These are phyloP conservation scores for Tyto alba DNA, from an alignment of 2,113 vertebrate genomes.

Conservation along the genomic window DNA sequence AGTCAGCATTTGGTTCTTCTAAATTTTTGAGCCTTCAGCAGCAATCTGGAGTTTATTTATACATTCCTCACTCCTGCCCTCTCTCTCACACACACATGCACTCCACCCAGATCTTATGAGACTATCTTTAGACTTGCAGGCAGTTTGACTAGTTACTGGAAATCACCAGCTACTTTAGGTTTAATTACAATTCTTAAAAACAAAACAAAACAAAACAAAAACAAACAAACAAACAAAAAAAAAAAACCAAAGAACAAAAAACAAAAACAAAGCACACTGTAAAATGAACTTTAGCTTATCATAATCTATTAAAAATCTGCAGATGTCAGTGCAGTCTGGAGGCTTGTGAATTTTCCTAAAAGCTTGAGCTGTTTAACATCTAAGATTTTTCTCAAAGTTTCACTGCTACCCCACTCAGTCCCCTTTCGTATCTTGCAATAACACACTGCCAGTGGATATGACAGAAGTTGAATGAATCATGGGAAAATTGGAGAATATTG, in stretches of 20 bases:
- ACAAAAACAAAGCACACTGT: background rate
- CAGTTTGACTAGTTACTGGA: background rate
- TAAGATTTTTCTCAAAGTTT: background rate
- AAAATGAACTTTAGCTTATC: background rate
- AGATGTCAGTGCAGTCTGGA: background rate
- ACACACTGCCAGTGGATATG: background rate
- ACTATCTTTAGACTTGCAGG: background rate
- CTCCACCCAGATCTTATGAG: background rate
- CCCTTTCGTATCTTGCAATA: background rate
- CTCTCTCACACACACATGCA: background rate
- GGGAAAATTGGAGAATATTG: background rate
- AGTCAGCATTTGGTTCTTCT: background rate
- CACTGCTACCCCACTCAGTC: background rate
- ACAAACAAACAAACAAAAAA: too few relatives aligned
- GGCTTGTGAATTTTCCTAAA: background rate
- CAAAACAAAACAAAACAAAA: background rate
- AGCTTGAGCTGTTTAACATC: background rate
- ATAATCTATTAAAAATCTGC: background rate
- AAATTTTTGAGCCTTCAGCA: background rate
- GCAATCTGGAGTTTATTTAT: background rate
- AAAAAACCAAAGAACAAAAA: too few relatives aligned
- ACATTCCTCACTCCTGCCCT: background rate
- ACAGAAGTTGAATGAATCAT: background rate
- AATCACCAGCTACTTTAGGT: background rate
- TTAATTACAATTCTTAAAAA: background rate